Evolutionary conservation across 1,140 invertebrate genomes (phyloP), one percentile per base, ranked within the genome.

Genomic region (Leguminivora glycinivorella): DNA sequence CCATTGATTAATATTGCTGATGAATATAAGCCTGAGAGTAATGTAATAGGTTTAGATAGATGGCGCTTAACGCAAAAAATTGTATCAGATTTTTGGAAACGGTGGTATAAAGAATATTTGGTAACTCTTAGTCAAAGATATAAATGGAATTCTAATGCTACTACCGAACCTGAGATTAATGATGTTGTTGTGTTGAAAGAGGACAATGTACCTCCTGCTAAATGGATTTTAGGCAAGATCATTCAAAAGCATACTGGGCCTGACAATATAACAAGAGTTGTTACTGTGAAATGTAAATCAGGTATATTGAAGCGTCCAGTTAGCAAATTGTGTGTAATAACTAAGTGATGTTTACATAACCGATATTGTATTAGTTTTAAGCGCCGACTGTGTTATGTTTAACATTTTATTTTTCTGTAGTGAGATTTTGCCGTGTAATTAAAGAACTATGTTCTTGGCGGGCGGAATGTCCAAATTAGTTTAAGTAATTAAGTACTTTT

Each of bases 1-100:
- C 78, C 82, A 6, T 56, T 83, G n/a, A 73, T 67, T 7, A 34
- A 69, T 10, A 10, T 77, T 6, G 60, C 71, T 22, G 66, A 67
- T 34, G 31, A 67, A 14, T 19, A 67, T 67, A 25, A 31, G 31
- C 17, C 25, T 10, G n/a, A 66, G 7, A 19, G 25, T 29, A 29
- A 29, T 29, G 25, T 29, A 7, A 4, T n/a, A 19, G 31, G 31
- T 14, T 24, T 68, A 17, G 31, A 68, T 9, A 43, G 67, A 25
- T 68, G 67, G 67, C 31, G 31, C 25, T 25, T 68, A 40, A 43
- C 14, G 24, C 67, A 68, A 43, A 68, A 43, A 19, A 68, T 68
- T 26, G 67, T 68, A n/a, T 14, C 68, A 4, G 52, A 70, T 60
- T 70, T 70, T 63, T 70, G 69, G 69, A 47, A 38, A 40, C 19